Evolutionary conservation across 1,140 invertebrate genomes (phyloP), one percentile per base, ranked within the genome.

Genomic region (Latrodectus geometricus): DNA sequence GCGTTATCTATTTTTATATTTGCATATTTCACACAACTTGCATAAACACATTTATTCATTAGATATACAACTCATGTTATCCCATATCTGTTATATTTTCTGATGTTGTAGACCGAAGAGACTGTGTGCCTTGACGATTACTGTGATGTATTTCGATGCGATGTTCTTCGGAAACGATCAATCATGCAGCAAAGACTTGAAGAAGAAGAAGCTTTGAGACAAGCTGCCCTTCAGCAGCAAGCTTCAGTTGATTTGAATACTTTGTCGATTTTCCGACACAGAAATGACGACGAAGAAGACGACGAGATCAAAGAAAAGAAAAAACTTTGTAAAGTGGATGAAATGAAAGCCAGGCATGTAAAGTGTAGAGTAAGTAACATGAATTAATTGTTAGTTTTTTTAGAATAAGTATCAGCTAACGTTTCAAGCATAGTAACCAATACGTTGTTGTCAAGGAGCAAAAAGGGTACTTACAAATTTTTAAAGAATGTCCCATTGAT

Each of bases 61-160:
- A n/a, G n/a, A n/a, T n/a, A n/a, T n/a, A 35, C 35, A 35, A 35
- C 35, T 35, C 5, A 35, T 35, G 1, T 35, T 3, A 35, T 35
- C 35, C 35, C 35, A 35, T 35, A 35, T 35, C 35, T 35, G 35
- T 35, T 35, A 35, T 35, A 35, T 35, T 35, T 82, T 75, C 35
- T 35, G 2, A 35, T 35, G 76, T 82, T 89, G 15, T 89, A 97
- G 96, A 95, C 94, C 65, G 95, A 97, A 91, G 96, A 97, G 90
- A 94, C 96, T 74, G 95, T 98, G 88, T 98, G 97, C 91, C 92
- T 98, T 88, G 96, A 96, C 68, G 96, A 98, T 90, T 98, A 96
- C 90, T 98, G 97, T 93, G 97, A 98, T 91, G 96, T 98, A 88
- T 97, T 98, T 94, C 93, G 97, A 87, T 98, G 97, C 91, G 96